Evolutionary conservation across 2,888 invertebrate genomes (phyloP).

Genomic region (Phalangium opilio): DNA sequence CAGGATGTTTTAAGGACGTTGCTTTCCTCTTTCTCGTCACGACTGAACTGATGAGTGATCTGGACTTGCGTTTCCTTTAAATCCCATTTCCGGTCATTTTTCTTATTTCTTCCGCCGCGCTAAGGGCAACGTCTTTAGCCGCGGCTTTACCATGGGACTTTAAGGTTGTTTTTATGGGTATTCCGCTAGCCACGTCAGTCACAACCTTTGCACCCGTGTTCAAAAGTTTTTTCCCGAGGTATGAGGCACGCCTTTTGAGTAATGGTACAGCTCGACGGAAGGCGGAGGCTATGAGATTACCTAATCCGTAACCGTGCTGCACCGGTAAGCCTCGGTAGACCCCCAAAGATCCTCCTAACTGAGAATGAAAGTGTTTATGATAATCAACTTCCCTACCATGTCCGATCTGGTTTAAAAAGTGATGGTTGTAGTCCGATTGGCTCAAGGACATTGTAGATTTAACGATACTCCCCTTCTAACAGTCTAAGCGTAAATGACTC

Average conservation of each 20-base stretch:
- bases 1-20: too few species aligned
- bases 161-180: not conserved
- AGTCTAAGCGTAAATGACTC: not conserved
- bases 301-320: slow-evolving; percentile 8
- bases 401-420: too few species aligned
- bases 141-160: slow-evolving; percentile 1
- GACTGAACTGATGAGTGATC: slow-evolving; percentile 2
- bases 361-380: not conserved
- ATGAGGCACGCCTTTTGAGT: slow-evolving; percentile 2
- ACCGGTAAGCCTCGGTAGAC: slow-evolving; percentile 4
- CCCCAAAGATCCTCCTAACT: slow-evolving; percentile 4
- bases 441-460: too few species aligned
- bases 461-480: not conserved
- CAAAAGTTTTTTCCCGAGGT: slow-evolving; percentile 8
- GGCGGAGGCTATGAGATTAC: slow-evolving; percentile 5
- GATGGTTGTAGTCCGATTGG: too few species aligned
- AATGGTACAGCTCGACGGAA: slow-evolving; percentile 9
- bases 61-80: slow-evolving; percentile 8
- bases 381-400: too few species aligned
- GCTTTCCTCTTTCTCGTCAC: too few species aligned
- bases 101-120: too few species aligned
- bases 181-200: slow-evolving; percentile 5
- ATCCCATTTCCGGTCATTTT: slow-evolving; percentile 6
- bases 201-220: slow-evolving; percentile 1
- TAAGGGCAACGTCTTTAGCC: not conserved